Conservation (phyloP, 1,140 invertebrate species). For the Mesaphorura yosii region DNA sequence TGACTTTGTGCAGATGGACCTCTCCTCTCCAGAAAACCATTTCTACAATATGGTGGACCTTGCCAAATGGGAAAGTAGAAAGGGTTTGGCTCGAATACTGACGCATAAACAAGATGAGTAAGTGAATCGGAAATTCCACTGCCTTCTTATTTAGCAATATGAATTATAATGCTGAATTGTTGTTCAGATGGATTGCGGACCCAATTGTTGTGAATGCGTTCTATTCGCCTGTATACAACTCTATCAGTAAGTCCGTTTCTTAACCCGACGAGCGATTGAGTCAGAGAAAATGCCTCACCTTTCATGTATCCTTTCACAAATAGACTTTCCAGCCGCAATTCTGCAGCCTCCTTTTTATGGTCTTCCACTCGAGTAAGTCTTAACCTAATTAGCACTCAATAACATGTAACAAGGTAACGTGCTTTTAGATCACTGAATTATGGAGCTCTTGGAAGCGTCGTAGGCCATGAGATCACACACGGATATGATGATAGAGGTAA, state of each 20-base stretch:
- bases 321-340: slow-evolving; percentile 60
- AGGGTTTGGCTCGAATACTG: neutral
- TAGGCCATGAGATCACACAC: slow-evolving; percentile 26
- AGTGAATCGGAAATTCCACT: neutral
- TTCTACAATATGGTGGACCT: neutral
- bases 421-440: slow-evolving; percentile 22
- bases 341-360: slow-evolving; percentile 59
- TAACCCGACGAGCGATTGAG: neutral
- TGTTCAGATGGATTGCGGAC: slow-evolving; percentile 16
- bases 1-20: neutral
- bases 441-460: slow-evolving; percentile 25
- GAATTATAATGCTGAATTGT: neutral
- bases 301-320: neutral
- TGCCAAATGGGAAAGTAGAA: slow-evolving; percentile 1
- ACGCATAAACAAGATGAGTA: slow-evolving; percentile 1
- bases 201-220: slow-evolving; percentile 21
- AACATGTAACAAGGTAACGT: neutral
- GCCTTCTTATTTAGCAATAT: neutral
- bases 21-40: neutral
- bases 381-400: neutral
- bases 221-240: slow-evolving; percentile 19
- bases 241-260: slow-evolving; percentile 16
- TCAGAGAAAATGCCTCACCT: neutral
- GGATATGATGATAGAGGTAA: slow-evolving; percentile 20
- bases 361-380: slow-evolving; percentile 24